Base-by-base conservation (phyloP, 2,797 vertebrate genomes). In the Sebastes vulpes region DNA sequence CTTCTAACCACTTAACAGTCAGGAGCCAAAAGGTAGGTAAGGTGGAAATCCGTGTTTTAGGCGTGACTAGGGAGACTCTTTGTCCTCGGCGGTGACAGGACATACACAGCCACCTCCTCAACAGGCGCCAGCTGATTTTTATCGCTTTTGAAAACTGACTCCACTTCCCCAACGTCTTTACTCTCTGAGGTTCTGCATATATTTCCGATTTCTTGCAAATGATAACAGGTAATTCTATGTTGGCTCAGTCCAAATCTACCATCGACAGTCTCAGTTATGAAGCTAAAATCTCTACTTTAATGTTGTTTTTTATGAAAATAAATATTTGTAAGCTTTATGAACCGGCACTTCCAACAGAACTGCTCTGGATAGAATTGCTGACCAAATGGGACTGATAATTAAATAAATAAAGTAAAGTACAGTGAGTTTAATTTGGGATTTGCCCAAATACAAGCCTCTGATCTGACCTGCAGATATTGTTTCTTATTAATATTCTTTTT, bases 71-170 rank as follows among this genome's bases (percentile, higher is more conserved):
- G 92, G 91, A 93, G 82, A 85, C 89, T 94, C 89, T 94, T 94
- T 95, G 87, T 87, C 87, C 84, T 72, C 26, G 65, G 78, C 58
- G 65, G 90, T 92, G 81, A 95, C 95, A 92, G 92, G 93, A 95
- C 91, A 83, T 76, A 94, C 87, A 93, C 92, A 95, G 92, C 79
- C 90, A 93, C 96, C 96, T 96, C 91, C 92, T 94, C 61, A 85
- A 74, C 89, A 88, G 92, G 94, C 95, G 93, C 96, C 96, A 96
- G 95, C 77, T 93, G 96, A 97, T 97, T 96, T 96, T 95, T 96
- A 97, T 97, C 96, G 92, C 83, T 64, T 88, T 89, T 91, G 95
- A 96, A 96, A 97, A 92, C 94, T 90, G 94, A 96, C 96, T 96
- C 95, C 94, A 96, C 96, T 97, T 97, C 96, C 95, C 95, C 93